Evolutionary conservation across 2,888 invertebrate species (phyloP).

Genomic region (Lochmaea capreae): DNA sequence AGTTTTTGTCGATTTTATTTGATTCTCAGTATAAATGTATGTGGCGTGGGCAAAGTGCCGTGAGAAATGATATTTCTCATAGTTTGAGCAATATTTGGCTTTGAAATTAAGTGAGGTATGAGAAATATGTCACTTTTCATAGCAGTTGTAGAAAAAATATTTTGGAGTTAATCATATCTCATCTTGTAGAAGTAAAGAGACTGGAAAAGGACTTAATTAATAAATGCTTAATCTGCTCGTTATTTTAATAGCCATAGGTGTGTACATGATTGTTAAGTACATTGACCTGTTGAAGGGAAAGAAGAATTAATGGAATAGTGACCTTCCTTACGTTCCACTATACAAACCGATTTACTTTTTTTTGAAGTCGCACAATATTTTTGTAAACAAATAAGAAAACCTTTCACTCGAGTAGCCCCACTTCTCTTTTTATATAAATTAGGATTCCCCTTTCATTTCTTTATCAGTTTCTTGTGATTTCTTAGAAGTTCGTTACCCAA

Average conservation of each 20-base stretch:
- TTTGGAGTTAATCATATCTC: not conserved
- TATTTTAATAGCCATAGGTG: too few species aligned
- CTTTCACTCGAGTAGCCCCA: slow-evolving; percentile 28
- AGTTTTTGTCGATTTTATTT: too few species aligned
- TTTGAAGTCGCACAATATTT: slow-evolving; percentile 17
- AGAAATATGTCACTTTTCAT: too few species aligned
- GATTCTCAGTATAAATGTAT: too few species aligned
- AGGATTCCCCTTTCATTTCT: slow-evolving; percentile 43
- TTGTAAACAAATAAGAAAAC: slow-evolving; percentile 23
- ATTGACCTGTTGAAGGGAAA: slow-evolving; percentile 16
- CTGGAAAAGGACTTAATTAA: too few species aligned
- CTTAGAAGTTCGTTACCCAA: slow-evolving; percentile 51
- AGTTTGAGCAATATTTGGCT: too few species aligned
- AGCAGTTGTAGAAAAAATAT: too few species aligned
- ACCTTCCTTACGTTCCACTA: not conserved
- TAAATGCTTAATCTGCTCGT: too few species aligned
- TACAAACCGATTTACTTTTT: slow-evolving; percentile 19
- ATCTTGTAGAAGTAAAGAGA: not conserved
- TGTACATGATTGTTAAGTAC: not conserved
- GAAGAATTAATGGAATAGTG: slow-evolving; percentile 13
- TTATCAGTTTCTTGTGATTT: slow-evolving; percentile 57
- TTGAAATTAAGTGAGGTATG: too few species aligned
- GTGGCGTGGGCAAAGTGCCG: too few species aligned
- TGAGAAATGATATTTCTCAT: too few species aligned
- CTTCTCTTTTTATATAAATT: slow-evolving; percentile 53